Evolutionary conservation across 2,113 vertebrate genomes (phyloP).

Genomic region (Scomber scombrus): DNA sequence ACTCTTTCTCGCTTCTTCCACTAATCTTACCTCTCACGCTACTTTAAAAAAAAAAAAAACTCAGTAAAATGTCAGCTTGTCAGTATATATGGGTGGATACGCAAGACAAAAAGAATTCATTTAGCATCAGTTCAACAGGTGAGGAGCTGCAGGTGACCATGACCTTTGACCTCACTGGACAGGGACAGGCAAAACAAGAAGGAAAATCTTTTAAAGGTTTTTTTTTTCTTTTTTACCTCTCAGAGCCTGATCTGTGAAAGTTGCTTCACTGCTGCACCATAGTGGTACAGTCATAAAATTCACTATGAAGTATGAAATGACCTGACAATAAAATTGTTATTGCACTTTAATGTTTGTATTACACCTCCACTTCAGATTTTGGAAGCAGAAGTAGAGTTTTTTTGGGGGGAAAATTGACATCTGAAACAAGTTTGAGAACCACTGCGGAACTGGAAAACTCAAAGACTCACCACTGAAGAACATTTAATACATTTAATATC

Average conservation of each 20-base stretch:
- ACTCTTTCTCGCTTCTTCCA: slow-evolving; percentile 55
- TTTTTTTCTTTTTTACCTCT: slow-evolving; percentile 61
- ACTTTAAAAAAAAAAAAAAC: no score
- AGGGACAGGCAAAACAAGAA: not conserved
- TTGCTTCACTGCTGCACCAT: slow-evolving; percentile 39
- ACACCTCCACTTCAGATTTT: slow-evolving; percentile 29
- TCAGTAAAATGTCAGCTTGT: not conserved
- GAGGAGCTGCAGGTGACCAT: slow-evolving; percentile 28
- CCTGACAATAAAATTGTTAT: slow-evolving; percentile 64
- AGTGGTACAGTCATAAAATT: slow-evolving; percentile 65
- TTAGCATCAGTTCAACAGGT: slow-evolving; percentile 32
- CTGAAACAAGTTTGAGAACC: slow-evolving; percentile 4
- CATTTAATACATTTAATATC: no score
- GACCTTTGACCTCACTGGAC: slow-evolving; percentile 37
- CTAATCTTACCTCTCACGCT: slow-evolving; percentile 32
- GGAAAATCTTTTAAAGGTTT: slow-evolving; percentile 47
- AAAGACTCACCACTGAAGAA: no score
- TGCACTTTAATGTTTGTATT: slow-evolving; percentile 56
- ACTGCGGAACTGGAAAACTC: slow-evolving; percentile 6
- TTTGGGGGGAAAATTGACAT: not conserved
- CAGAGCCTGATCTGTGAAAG: slow-evolving; percentile 43
- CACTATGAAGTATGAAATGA: slow-evolving; percentile 70
- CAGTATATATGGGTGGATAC: not conserved
- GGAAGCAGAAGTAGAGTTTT: not conserved
- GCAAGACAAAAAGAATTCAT: not conserved